A percentile compares a stretch with the other conserved stretches of the same genome.
Conservation (phyloP, 1,140 invertebrate species). For the Platyura marginata region DNA sequence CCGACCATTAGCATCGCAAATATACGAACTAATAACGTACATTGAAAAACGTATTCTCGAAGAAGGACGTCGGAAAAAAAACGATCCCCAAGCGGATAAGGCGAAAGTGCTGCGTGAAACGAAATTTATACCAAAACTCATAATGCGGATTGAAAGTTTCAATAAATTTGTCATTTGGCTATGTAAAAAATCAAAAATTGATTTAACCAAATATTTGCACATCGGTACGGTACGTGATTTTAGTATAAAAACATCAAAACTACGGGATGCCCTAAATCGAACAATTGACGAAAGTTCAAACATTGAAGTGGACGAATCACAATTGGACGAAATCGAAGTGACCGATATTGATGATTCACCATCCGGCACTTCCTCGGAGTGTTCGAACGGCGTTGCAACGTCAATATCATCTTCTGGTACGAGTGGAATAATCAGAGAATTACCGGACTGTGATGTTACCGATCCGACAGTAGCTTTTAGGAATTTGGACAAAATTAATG, state of each 20-base stretch:
- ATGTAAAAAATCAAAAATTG: conserved; percentile 33
- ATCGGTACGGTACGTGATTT: conserved; percentile 35
- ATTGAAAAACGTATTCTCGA: conserved; percentile 26
- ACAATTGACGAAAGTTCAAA: conserved; percentile 13
- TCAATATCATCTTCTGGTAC: neutral
- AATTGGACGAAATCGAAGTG: neutral
- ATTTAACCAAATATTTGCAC: conserved; percentile 31
- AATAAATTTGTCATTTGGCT: conserved; percentile 33
- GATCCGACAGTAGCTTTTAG: neutral
- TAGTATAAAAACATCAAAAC: conserved; percentile 26
- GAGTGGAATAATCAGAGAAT: neutral
- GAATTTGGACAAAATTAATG: neutral
- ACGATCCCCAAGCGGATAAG: conserved; percentile 23
- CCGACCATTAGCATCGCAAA: conserved; percentile 29
- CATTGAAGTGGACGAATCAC: conserved; percentile 4
- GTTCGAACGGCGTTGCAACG: neutral
- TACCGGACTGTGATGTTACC: neutral
- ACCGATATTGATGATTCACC: conserved; percentile 6
- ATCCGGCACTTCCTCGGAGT: neutral
- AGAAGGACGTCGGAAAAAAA: conserved; percentile 9
- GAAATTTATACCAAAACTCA: conserved; percentile 32
- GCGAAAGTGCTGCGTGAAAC: conserved; percentile 38
- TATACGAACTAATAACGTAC: conserved; percentile 32
- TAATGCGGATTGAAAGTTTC: conserved; percentile 38
- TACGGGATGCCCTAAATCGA: conserved; percentile 28